These are phyloP conservation scores for Colletes gigas DNA, from an alignment of 1,140 invertebrate genomes.

Conservation along the genomic window DNA sequence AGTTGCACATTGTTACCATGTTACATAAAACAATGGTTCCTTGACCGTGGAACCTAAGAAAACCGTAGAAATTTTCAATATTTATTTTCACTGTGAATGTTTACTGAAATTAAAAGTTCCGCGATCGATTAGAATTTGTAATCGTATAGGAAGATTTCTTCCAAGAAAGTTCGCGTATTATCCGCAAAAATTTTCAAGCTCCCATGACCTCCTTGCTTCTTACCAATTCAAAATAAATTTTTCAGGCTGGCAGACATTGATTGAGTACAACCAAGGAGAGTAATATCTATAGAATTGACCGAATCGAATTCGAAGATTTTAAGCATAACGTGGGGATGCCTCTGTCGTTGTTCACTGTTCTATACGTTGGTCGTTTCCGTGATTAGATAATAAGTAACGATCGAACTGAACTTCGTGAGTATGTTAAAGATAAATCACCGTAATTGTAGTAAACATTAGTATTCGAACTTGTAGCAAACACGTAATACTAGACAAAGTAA, in stretches of 20 bases:
- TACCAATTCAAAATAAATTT: constrained; percentile 56
- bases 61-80: no score
- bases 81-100: background rate
- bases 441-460: no score
- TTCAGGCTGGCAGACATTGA: constrained; percentile 54
- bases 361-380: background rate
- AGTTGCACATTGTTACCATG: no score
- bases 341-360: background rate
- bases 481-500: no score
- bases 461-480: no score
- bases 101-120: constrained; percentile 10
- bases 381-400: background rate
- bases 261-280: constrained; percentile 45
- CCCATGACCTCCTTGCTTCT: constrained; percentile 24
- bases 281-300: constrained; percentile 54
- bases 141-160: background rate
- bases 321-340: background rate
- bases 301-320: constrained; percentile 15
- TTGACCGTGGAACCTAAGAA: no score
- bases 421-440: no score
- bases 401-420: background rate
- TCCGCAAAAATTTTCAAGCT: constrained; percentile 43
- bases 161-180: constrained; percentile 26
- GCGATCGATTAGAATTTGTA: constrained; percentile 15
- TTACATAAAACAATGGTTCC: no score